Conservation (phyloP, 1,140 invertebrate species). For the Brachionus plicatilis region DNA sequence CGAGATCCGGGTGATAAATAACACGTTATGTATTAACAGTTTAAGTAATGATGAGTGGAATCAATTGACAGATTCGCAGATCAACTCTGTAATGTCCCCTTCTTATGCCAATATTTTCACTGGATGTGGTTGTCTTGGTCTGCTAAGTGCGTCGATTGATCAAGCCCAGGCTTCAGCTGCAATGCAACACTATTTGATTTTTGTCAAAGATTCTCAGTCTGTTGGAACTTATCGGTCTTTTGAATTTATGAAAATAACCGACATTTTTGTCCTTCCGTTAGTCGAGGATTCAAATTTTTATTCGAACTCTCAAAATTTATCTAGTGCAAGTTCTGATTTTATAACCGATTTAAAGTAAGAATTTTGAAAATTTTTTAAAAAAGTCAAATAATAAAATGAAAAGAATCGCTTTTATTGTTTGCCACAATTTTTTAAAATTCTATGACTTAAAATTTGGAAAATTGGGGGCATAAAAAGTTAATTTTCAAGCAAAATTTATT, state of each 20-base stretch:
- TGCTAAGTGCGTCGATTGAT: slow-evolving; percentile 4
- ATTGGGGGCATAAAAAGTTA: too few species aligned
- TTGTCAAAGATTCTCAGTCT: slow-evolving; percentile 36
- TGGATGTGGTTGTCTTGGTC: slow-evolving; percentile 6
- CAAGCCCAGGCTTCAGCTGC: background rate
- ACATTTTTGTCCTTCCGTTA: background rate
- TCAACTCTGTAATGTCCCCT: background rate
- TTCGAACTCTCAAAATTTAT: background rate
- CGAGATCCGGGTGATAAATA: background rate
- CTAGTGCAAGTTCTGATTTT: background rate
- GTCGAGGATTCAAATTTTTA: background rate
- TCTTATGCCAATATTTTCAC: background rate
- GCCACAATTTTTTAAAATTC: too few species aligned
- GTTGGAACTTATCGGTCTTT: background rate
- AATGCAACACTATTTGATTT: slow-evolving; percentile 7
- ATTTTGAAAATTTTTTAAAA: background rate
- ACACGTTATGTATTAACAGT: background rate
- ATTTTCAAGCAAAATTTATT: too few species aligned
- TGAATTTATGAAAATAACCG: slow-evolving; percentile 27
- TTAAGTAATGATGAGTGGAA: slow-evolving; percentile 11
- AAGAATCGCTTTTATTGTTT: too few species aligned
- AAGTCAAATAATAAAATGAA: too few species aligned
- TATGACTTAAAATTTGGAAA: too few species aligned
- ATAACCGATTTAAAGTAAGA: slow-evolving; percentile 15
- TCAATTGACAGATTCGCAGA: background rate